phyloP scores from a whole-genome alignment of 2,113 vertebrate species.

The Macaca fascicularis region DNA sequence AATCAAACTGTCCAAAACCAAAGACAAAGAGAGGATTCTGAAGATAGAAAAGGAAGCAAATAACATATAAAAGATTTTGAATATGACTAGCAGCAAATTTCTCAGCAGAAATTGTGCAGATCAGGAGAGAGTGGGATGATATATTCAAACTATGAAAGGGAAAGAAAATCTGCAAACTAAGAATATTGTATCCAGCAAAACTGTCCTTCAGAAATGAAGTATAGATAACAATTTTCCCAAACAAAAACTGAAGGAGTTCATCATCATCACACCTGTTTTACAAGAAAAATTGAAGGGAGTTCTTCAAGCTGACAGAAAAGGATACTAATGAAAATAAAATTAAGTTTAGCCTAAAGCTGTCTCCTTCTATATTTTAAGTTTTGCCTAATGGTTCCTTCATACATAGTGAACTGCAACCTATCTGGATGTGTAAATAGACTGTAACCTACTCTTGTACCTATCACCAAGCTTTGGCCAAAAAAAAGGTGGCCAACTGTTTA shows the following conservation, averaged over 20 bases:
- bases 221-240: neutral
- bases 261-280: neutral
- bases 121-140: neutral
- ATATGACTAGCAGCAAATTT: neutral
- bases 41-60: neutral
- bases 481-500: neutral
- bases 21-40: neutral
- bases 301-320: neutral
- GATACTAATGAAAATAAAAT: neutral
- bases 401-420: neutral
- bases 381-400: neutral
- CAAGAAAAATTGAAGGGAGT: neutral
- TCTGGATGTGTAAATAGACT: neutral
- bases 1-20: neutral
- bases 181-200: neutral
- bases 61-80: neutral
- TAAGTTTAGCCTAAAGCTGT: neutral
- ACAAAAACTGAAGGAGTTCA: neutral
- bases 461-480: neutral
- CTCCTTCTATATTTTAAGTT: neutral
- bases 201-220: neutral
- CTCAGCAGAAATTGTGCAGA: neutral
- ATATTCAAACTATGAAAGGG: neutral
- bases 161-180: neutral
- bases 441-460: neutral